These are phyloP conservation scores for Abramis brama DNA, from an alignment of 2,113 vertebrate genomes.

Conservation along the genomic window DNA sequence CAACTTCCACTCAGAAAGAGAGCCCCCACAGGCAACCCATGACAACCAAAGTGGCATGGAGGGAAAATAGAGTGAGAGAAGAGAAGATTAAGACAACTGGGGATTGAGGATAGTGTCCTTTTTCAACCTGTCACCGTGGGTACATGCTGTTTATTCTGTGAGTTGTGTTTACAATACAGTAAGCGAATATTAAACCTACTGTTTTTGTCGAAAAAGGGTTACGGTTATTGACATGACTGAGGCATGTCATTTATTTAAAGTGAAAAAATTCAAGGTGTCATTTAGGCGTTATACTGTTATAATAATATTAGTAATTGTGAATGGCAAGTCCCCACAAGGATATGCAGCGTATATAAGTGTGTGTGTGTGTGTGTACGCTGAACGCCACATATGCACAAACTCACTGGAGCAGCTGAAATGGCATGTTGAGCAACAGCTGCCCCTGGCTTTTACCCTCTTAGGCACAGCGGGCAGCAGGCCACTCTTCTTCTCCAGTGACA, in stretches of 20 bases:
- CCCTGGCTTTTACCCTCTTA: background rate
- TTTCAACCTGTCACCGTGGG: background rate
- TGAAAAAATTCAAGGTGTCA: no score
- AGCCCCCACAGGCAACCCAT: background rate
- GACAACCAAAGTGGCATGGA: conserved; percentile 5
- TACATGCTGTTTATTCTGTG: background rate
- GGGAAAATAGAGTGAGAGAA: conserved; percentile 9
- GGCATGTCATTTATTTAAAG: no score
- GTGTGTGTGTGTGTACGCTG: background rate
- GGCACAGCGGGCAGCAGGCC: background rate
- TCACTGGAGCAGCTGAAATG: conserved; percentile 15
- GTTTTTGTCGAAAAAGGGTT: no score
- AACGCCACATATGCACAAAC: background rate
- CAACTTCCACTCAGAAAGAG: background rate
- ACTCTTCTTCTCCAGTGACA: conserved; percentile 18
- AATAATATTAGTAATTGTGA: no score
- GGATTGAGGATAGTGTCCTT: conserved; percentile 13
- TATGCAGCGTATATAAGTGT: background rate
- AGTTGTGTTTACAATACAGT: background rate
- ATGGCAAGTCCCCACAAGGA: background rate
- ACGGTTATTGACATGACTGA: no score
- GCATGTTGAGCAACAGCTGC: conserved; percentile 37
- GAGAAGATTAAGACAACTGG: conserved; percentile 15
- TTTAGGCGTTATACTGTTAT: no score
- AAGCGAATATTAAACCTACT: no score